Percentiles rank a stretch among this genome's conserved stretches.
Conservation (phyloP, 2,888 invertebrate species). For the Listrodromus nycthemerus region DNA sequence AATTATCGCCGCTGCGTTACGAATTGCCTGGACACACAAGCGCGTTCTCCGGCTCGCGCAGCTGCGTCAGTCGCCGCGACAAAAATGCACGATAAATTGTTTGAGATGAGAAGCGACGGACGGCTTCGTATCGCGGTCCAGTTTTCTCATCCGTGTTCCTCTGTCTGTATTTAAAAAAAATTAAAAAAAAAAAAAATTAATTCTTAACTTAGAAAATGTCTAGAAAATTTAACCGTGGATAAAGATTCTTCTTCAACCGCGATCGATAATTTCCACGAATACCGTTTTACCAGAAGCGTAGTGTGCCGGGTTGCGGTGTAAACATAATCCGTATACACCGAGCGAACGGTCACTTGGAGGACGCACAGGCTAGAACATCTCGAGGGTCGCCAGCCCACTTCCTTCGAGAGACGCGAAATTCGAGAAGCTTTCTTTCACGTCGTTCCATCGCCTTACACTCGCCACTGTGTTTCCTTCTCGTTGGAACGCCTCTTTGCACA, state of each 20-base stretch:
- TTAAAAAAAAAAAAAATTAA: not conserved
- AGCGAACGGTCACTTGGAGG: not conserved
- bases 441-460: slow-evolving; percentile 39
- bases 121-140: slow-evolving; percentile 68
- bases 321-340: slow-evolving; percentile 26
- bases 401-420: slow-evolving; percentile 62
- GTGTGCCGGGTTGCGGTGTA: not conserved
- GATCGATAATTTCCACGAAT: slow-evolving; percentile 45
- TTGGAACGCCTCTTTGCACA: slow-evolving; percentile 30
- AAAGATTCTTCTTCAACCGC: slow-evolving; percentile 8
- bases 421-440: slow-evolving; percentile 60
- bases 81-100: slow-evolving; percentile 68
- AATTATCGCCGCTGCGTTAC: slow-evolving; percentile 50
- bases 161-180: not conserved
- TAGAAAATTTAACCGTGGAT: not conserved
- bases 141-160: slow-evolving; percentile 38
- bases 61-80: slow-evolving; percentile 44
- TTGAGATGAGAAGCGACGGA: slow-evolving; percentile 67
- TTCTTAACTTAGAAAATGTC: slow-evolving; percentile 22
- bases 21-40: slow-evolving; percentile 39
- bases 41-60: slow-evolving; percentile 35
- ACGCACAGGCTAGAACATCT: not conserved
- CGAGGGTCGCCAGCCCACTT: slow-evolving; percentile 55
- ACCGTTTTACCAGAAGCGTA: slow-evolving; percentile 26
- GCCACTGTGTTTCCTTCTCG: slow-evolving; percentile 21